phyloP scores from a whole-genome alignment of 2,797 vertebrate species.

The Callimico goeldii region DNA sequence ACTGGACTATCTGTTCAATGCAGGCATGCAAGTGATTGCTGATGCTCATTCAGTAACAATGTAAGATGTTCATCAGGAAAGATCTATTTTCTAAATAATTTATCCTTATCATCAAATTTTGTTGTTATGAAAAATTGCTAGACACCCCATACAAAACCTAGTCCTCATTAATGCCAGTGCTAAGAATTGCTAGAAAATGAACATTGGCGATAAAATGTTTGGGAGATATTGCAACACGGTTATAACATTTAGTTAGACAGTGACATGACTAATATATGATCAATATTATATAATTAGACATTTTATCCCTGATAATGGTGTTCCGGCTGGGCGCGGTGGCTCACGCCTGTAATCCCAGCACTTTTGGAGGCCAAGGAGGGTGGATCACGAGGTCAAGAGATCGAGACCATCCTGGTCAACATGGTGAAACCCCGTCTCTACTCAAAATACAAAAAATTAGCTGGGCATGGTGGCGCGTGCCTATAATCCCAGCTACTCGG shows the following conservation, averaged over 20 bases:
- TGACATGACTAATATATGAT: not conserved
- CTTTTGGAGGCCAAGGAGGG: too few species aligned
- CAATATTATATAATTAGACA: not conserved
- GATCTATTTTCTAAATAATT: constrained; percentile 37
- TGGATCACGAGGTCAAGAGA: too few species aligned
- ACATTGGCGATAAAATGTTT: not conserved
- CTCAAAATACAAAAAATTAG: too few species aligned
- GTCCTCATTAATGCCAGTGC: not conserved
- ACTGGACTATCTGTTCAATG: not conserved
- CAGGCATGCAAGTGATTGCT: not conserved
- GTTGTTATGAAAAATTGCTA: constrained; percentile 10
- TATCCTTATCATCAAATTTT: not conserved
- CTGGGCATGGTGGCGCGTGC: too few species aligned
- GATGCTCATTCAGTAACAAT: not conserved
- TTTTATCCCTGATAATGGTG: not conserved
- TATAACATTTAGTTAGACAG: not conserved
- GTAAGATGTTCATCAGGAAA: constrained; percentile 2
- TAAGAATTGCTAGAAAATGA: not conserved
- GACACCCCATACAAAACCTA: not conserved
- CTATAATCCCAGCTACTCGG: too few species aligned
- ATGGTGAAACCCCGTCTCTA: too few species aligned
- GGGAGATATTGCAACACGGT: not conserved
- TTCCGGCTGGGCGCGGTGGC: too few species aligned
- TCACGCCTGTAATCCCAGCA: too few species aligned
- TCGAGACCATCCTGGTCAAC: too few species aligned